Percentiles rank a stretch among this genome's conserved stretches.
phyloP scores from a whole-genome alignment of 2,888 invertebrate species.

The Cephalotes varians region DNA sequence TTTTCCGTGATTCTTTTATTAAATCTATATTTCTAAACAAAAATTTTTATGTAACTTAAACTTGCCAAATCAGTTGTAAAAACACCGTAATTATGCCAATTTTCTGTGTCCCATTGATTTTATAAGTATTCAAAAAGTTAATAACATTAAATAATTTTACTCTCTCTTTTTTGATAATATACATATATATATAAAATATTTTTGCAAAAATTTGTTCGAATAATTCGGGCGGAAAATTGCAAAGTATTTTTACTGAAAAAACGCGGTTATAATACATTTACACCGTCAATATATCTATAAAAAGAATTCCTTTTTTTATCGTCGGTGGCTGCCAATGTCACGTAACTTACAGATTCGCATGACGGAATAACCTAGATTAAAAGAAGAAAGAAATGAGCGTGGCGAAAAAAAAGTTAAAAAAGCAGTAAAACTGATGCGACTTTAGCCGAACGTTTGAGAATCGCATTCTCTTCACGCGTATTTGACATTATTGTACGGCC shows the following conservation, averaged over 20 bases:
- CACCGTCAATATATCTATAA: background rate
- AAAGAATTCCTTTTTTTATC: background rate
- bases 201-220: background rate
- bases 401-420: slow-evolving; percentile 66
- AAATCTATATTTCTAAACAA: background rate
- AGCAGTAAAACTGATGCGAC: slow-evolving; percentile 69
- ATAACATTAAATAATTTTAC: background rate
- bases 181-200: background rate
- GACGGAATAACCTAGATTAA: slow-evolving; percentile 57
- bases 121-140: background rate
- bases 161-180: background rate
- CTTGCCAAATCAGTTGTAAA: background rate
- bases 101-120: background rate
- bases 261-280: background rate
- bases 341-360: slow-evolving; percentile 26
- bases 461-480: slow-evolving; percentile 47
- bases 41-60: background rate
- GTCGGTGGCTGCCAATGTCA: slow-evolving; percentile 29
- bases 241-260: background rate
- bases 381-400: slow-evolving; percentile 45
- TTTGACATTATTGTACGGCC: slow-evolving; percentile 50
- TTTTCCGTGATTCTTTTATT: background rate
- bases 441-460: slow-evolving; percentile 47
- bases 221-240: background rate
- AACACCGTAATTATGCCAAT: background rate